Percentiles rank a stretch among this genome's conserved stretches.
phyloP scores from a whole-genome alignment of 2,113 vertebrate species.

The Platycercus adscitus region DNA sequence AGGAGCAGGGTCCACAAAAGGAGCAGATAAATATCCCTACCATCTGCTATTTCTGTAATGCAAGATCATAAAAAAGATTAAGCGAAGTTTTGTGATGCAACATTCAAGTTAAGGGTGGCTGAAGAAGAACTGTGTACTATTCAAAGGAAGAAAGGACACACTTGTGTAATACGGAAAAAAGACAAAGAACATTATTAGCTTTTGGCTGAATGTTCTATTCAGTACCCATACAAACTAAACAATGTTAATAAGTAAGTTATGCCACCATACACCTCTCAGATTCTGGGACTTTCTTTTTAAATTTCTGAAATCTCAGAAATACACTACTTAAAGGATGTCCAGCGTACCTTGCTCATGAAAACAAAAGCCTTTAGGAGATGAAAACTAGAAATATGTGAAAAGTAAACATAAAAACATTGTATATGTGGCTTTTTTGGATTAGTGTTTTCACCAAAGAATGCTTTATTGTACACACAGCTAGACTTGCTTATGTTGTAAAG shows the following conservation, averaged over 20 bases:
- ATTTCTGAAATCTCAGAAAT: not conserved
- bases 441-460: not conserved
- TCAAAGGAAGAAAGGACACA: not conserved
- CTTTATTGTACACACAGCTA: not conserved
- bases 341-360: not conserved
- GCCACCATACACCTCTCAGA: accelerated
- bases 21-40: not conserved
- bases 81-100: not conserved
- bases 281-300: not conserved
- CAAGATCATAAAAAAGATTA: not conserved
- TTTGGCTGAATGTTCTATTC: not conserved
- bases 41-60: not conserved
- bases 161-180: not conserved
- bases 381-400: not conserved
- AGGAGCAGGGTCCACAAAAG: not conserved
- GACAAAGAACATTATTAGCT: not conserved
- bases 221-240: not conserved
- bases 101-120: not conserved
- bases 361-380: not conserved
- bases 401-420: not conserved
- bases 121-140: not conserved
- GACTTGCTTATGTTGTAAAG: not conserved
- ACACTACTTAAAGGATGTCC: not conserved
- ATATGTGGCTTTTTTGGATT: not conserved
- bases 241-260: not conserved